Percentiles rank a stretch among this genome's conserved stretches.
Evolutionary conservation across 1,140 invertebrate genomes (phyloP).

Genomic region (Drosophila bipectinata): DNA sequence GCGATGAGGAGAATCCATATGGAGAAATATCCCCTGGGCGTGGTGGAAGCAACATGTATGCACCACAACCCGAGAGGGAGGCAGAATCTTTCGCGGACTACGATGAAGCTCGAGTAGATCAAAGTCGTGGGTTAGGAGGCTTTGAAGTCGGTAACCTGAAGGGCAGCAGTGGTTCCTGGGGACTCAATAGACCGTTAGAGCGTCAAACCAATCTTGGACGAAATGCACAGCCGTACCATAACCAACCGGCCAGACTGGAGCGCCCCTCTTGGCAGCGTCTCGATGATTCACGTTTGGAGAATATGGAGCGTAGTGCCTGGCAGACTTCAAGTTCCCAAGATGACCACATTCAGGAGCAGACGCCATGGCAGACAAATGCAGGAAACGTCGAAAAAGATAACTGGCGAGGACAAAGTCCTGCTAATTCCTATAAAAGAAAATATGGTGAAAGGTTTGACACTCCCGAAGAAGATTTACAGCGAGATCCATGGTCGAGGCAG

Average conservation of each 20-base stretch:
- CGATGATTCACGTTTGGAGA: conserved; percentile 31
- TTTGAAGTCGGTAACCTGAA: conserved; percentile 60
- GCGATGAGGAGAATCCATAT: conserved; percentile 22
- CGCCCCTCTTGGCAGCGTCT: conserved; percentile 13
- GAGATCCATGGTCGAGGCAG: conserved; percentile 8
- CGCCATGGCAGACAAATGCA: neutral
- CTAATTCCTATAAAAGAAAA: neutral
- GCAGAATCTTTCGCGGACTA: conserved; percentile 28
- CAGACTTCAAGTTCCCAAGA: neutral
- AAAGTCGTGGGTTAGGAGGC: neutral
- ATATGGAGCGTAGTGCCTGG: conserved; percentile 4
- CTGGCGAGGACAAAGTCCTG: neutral
- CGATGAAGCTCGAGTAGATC: conserved; percentile 6
- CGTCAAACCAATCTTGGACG: conserved; percentile 13
- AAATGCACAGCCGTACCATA: neutral
- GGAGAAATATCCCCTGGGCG: conserved; percentile 6
- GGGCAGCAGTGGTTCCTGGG: conserved; percentile 29
- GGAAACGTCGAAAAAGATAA: neutral
- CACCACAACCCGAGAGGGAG: conserved; percentile 17
- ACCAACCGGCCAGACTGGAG: conserved; percentile 8
- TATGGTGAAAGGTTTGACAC: conserved; percentile 1
- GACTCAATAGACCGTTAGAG: conserved; percentile 13
- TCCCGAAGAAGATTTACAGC: neutral
- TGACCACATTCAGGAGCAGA: neutral
- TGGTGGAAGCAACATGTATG: conserved; percentile 7